Conservation (phyloP, 2,888 invertebrate species). For the Machimus rusticus region DNA sequence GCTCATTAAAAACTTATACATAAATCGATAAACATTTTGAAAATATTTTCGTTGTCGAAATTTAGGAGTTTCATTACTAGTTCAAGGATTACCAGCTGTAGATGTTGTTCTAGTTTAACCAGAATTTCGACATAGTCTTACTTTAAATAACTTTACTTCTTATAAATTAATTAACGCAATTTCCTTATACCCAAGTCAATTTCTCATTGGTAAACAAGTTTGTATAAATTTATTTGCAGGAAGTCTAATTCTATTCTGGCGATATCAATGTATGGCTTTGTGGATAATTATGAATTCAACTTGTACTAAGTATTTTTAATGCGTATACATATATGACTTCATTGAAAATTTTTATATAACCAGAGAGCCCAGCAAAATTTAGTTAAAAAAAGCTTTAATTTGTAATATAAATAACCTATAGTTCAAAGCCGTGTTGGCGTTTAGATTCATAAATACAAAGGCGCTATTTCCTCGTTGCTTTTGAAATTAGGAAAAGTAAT, state of each 20-base stretch:
- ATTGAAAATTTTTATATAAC: no score
- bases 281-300: no score
- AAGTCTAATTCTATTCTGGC: background rate
- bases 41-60: background rate
- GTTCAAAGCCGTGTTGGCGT: background rate
- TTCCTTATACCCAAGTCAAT: background rate
- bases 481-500: background rate
- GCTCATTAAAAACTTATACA: background rate
- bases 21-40: background rate
- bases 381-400: background rate
- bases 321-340: no score
- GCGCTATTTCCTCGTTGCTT: background rate
- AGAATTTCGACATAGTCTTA: background rate
- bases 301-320: no score
- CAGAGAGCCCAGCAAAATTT: background rate
- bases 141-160: background rate
- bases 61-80: background rate
- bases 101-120: background rate
- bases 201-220: background rate
- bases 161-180: background rate
- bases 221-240: background rate
- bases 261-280: no score
- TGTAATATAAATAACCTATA: background rate
- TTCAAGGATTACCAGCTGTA: background rate
- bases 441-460: background rate